These are phyloP conservation scores for Anser cygnoides DNA, from an alignment of 2,113 vertebrate genomes.

Conservation along the genomic window DNA sequence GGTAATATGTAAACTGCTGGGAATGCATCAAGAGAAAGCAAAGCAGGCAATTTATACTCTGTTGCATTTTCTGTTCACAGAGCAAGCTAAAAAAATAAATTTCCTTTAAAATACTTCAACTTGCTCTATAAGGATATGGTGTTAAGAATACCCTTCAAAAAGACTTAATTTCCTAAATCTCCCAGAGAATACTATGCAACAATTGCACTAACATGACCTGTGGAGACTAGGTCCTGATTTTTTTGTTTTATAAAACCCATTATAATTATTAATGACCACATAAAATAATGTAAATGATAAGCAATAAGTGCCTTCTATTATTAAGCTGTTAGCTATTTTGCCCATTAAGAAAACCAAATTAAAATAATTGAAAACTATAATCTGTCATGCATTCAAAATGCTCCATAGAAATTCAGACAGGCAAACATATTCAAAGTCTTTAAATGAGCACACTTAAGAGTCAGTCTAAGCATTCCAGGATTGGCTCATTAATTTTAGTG, in stretches of 20 bases:
- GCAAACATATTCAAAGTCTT: constrained; percentile 57
- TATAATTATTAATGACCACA: constrained; percentile 59
- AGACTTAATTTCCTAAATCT: not conserved
- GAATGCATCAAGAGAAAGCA: not conserved
- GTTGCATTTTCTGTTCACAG: not conserved
- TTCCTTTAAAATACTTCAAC: not conserved
- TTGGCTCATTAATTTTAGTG: constrained; percentile 41
- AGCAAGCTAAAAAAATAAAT: not conserved
- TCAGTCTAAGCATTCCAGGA: constrained; percentile 44
- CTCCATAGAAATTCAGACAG: constrained; percentile 57
- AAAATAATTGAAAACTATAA: constrained; percentile 68
- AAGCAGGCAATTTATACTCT: not conserved
- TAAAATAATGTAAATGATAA: constrained; percentile 29
- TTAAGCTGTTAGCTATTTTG: constrained; percentile 44
- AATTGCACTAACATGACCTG: constrained; percentile 45
- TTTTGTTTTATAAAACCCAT: constrained; percentile 61
- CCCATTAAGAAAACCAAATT: constrained; percentile 61
- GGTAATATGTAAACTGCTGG: not conserved
- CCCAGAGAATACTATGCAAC: not conserved
- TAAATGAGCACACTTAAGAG: constrained; percentile 52
- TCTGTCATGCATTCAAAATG: constrained; percentile 58
- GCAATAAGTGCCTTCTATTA: constrained; percentile 37
- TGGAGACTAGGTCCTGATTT: constrained; percentile 22
- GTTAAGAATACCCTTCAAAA: not conserved
- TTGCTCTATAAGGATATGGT: not conserved